Percentiles rank a stretch among this genome's conserved stretches.
Evolutionary conservation across 1,140 invertebrate species (phyloP).

Genomic region (Luehdorfia chinensis): DNA sequence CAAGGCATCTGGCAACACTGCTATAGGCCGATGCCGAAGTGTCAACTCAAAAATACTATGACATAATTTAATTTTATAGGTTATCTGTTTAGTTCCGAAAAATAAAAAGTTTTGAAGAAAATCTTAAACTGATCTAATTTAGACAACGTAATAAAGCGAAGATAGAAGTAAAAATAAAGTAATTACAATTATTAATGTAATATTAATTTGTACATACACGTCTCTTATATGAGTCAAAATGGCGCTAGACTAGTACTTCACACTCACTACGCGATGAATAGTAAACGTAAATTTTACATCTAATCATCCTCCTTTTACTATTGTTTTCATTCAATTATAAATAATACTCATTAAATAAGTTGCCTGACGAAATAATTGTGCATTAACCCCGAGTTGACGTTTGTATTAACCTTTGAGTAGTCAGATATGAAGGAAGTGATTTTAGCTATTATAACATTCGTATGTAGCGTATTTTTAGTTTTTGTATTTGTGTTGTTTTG

Average conservation of each 20-base stretch:
- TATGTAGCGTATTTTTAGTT: conserved; percentile 70
- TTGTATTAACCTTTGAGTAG: conserved; percentile 41
- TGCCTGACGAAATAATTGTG: conserved; percentile 54
- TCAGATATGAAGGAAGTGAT: conserved; percentile 71
- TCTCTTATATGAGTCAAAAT: conserved; percentile 10
- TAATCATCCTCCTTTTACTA: neutral
- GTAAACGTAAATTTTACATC: conserved; percentile 9
- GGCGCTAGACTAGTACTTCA: conserved; percentile 7
- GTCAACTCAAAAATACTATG: no score
- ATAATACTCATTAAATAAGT: conserved; percentile 26
- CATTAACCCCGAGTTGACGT: conserved; percentile 49
- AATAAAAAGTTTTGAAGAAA: neutral
- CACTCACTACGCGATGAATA: conserved; percentile 1
- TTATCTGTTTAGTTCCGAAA: neutral
- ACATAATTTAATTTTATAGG: conserved; percentile 8
- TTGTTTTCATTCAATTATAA: conserved; percentile 27
- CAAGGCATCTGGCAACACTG: no score
- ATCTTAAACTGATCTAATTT: neutral
- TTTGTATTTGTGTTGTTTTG: conserved; percentile 71
- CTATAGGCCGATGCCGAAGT: no score
- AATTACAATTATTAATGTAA: conserved; percentile 12
- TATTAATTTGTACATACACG: conserved; percentile 3
- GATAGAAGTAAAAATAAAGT: conserved; percentile 5
- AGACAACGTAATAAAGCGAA: neutral
- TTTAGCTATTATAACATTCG: conserved; percentile 66